phyloP scores from a whole-genome alignment of 2,888 invertebrate species.

The Patella depressa region DNA sequence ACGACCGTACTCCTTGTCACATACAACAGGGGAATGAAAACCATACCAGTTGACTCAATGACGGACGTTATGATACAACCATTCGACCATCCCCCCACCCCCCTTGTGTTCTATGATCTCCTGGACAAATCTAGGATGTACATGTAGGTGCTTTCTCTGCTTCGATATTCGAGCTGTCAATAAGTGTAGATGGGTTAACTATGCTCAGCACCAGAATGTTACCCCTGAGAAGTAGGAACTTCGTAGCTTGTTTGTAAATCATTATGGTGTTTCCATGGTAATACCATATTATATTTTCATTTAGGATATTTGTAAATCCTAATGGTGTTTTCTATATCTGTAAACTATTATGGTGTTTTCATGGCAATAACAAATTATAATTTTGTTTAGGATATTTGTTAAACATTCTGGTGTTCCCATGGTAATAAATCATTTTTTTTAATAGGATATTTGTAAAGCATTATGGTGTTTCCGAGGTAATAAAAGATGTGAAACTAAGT shows the following conservation, averaged over 20 bases:
- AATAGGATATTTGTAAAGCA: constrained; percentile 62
- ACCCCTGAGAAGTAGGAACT: background rate
- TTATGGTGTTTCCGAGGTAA: constrained; percentile 65
- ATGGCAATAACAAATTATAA: constrained; percentile 45
- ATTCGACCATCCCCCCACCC: too few relatives aligned
- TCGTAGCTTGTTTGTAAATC: constrained; percentile 56
- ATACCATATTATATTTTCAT: constrained; percentile 26
- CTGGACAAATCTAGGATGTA: too few relatives aligned
- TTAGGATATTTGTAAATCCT: constrained; percentile 32
- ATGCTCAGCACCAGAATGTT: too few relatives aligned
- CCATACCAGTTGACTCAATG: too few relatives aligned
- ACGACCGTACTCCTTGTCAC: too few relatives aligned
- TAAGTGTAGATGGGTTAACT: too few relatives aligned
- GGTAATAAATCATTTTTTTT: background rate
- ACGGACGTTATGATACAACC: too few relatives aligned
- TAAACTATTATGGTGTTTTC: constrained; percentile 64
- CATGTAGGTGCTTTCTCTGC: too few relatives aligned
- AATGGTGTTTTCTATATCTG: constrained; percentile 40
- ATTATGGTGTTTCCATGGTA: constrained; percentile 64
- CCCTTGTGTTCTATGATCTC: too few relatives aligned
- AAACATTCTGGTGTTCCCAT: background rate
- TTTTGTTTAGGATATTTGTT: constrained; percentile 34
- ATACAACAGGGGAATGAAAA: too few relatives aligned
- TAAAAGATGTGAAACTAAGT: constrained; percentile 65
- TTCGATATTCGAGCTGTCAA: too few relatives aligned